Base-by-base conservation (phyloP, 2,113 vertebrate species). In the Semicossyphus pulcher region DNA sequence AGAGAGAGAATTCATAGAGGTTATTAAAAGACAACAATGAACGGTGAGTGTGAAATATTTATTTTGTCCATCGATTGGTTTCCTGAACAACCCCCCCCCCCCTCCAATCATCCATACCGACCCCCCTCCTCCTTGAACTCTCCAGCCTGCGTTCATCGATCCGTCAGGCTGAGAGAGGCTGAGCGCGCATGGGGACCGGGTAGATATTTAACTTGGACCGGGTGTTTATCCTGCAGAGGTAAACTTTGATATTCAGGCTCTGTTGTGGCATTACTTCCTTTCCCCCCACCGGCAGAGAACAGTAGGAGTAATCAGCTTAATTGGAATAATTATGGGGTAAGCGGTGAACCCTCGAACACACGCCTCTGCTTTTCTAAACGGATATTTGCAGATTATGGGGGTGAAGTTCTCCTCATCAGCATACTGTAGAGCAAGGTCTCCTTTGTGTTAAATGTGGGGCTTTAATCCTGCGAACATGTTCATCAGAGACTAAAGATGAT, bases 281-380 rank as follows among this genome's bases (percentile, higher is more conserved):
- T 83, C 49, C 72, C 80, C 83, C 81, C 86, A 84, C 72, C 41
- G 62, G 72, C 76, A 75, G 64, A 78, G 52, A 87, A 75, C 83
- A 81, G 82, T 79, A 57, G 84, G 84, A 72, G 56, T 90, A 87
- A 89, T 89, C 73, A 78, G 80, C 78, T 68, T 89, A 86, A 90
- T 90, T 85, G 76, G 76, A 72, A 58, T 86, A 84, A 90, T 88
- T 84, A 84, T 61, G 61, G 80, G 72, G 76, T 84, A 73, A 81
- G 72, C 60, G 37, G 56, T 78, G 65, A 88, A 78, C 81, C 84
- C 76, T 65, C 72, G 49, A 80, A 87, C 79, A 76, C 71, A 72
- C 20, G 49, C 67, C 75, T 85, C 72, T 71, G 74, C 85, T 68
- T 83, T 83, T 76, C 65, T 83, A 73, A 80, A 80, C 49, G 53